Evolutionary conservation across 1,140 invertebrate species (phyloP), one percentile per base, ranked within the genome.

Genomic region (Papilio xuthus): DNA sequence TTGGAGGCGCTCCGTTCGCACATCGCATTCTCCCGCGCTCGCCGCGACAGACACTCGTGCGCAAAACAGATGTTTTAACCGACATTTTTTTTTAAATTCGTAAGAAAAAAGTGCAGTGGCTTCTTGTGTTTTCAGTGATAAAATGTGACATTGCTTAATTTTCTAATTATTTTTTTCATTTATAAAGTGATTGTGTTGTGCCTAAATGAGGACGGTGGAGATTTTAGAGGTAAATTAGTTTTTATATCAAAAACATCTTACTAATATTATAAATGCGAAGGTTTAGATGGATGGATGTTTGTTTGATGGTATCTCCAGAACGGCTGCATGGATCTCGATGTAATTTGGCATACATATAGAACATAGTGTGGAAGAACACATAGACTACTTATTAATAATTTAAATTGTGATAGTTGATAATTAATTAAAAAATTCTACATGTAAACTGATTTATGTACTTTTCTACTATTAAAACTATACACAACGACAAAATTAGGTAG

Each of bases 1-100:
- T 81, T 81, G 23, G 60, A 12, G 23, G 60, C 26, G 60, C 60
- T 67, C 26, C 60, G 13, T 67, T 67, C 60, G 60, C 60, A 53
- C 18, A 53, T 53, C n/a, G 50, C 50, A 53, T 53, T 53, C 50
- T 53, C 50, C 50, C 50, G 50, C 50, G 50, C 18, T n/a, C 28
- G 44, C 78, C 56, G 67, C 77, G 82, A 72, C 67, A 53, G 80
- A 76, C 85, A 89, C 84, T 87, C 85, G 60, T 67, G 84, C 79
- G 74, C 23, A 23, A 50, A 23, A 42, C 20, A 3, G 28, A 1
- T 32, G 26, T 70, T 41, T 42, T 32, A 32, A 41, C n/a, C 20
- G n/a, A 9, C 20, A 23, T 47, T 71, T 23, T n/a, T 41, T 37
- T 32, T 15, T 70, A n/a, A 72, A 73, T 73, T 47, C 13, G 41